These are phyloP conservation scores for Tachysurus fulvidraco DNA, from an alignment of 2,113 vertebrate genomes.

Conservation along the genomic window DNA sequence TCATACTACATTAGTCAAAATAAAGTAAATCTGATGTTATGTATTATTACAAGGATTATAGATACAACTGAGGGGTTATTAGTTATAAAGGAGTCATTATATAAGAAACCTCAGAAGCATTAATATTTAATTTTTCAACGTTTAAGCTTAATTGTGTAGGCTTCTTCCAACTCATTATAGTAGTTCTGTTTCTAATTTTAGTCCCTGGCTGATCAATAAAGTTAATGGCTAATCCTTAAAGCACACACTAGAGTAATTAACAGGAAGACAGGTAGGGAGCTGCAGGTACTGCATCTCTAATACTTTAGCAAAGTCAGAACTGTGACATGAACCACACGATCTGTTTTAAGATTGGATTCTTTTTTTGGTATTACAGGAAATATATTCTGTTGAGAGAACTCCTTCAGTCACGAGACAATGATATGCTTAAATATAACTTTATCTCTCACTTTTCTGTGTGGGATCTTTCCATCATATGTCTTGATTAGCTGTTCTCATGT, in stretches of 20 bases:
- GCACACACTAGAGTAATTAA: constrained; percentile 52
- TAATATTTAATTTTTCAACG: constrained; percentile 11
- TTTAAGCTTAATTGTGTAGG: background rate
- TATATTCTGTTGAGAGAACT: background rate
- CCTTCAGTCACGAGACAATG: constrained; percentile 24
- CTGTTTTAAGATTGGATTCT: background rate
- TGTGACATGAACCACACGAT: background rate
- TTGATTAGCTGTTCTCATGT: background rate
- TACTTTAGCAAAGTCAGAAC: background rate
- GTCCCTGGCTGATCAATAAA: constrained; percentile 49
- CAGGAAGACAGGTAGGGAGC: constrained; percentile 26
- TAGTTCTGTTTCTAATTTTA: constrained; percentile 40
- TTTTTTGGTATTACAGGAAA: background rate
- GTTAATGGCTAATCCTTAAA: constrained; percentile 46
- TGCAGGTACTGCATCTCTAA: background rate
- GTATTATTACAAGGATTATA: background rate
- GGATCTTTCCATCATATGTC: background rate
- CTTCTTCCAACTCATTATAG: constrained; percentile 16
- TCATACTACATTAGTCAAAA: background rate
- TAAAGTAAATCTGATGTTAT: constrained; percentile 10
- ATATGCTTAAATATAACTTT: constrained; percentile 25
- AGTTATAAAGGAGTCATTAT: background rate
- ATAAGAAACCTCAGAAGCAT: background rate
- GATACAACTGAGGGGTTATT: background rate
- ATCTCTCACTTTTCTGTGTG: background rate